Evolutionary conservation across 1,140 invertebrate genomes (phyloP), one percentile per base, ranked within the genome.

Genomic region (Cydia fagiglandana): DNA sequence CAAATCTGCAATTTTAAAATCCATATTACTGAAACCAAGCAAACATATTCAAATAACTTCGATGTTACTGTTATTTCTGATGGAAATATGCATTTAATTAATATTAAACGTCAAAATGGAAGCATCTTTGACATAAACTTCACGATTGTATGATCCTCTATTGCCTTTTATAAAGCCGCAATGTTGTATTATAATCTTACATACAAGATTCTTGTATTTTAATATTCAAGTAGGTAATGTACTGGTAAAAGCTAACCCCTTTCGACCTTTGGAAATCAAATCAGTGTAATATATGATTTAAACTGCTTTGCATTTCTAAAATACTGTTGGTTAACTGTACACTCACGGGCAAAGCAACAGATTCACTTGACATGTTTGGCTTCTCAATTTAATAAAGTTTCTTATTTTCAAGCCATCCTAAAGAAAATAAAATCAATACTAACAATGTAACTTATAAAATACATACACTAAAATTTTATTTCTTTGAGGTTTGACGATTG

Each of bases 171-270:
- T 61, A 61, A 61, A 24, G 0, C 56, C 56, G 56, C 56, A 61
- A 61, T 3, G 2, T 61, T 61, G 56, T 20, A 20, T 24, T 61
- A 61, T 10, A 61, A 9, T 61, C 17, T 10, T 61, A 24, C 50
- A 53, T 7, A 53, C n/a, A 47, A 47, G 45, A 47, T 53, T 50
- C 47, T 56, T 61, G 56, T 61, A 61, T 61, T 20, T 61, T 61
- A 61, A 61, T 61, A 61, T 61, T 61, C 17, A 61, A 61, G 56
- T 61, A 61, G 56, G 56, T 61, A 24, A 61, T 61, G 24, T 24
- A 24, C 20, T 20, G 6, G 56, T 24, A 61, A 61, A 24, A 61
- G 4, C n/a, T 24, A 10, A 61, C 56, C 56, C n/a, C n/a, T 53
- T 17, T 61, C n/a, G 9, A 61, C 56, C 56, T 24, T 61, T 61